Percentiles rank a stretch among this genome's conserved stretches.
phyloP scores from a whole-genome alignment of 2,113 vertebrate species.

The Paramisgurnus dabryanus region DNA sequence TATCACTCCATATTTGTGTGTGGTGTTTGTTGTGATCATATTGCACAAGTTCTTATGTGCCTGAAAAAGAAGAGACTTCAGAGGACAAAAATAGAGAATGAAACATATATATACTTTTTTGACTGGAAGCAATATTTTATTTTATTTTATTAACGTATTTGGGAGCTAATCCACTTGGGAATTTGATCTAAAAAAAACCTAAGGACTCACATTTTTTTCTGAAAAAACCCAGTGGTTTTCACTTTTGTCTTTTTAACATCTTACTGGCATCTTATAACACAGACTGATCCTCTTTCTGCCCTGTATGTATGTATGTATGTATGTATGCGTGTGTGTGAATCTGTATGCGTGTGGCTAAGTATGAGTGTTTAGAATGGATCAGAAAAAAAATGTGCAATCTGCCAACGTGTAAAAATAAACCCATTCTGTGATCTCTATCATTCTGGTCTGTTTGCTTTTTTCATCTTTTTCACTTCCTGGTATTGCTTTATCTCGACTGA shows the following conservation, averaged over 20 bases:
- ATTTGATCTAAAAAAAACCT: not conserved
- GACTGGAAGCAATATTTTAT: not conserved
- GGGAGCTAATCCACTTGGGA: not conserved
- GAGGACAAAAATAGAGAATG: not conserved
- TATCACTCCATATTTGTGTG: slow-evolving; percentile 33
- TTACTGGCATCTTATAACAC: slow-evolving; percentile 16
- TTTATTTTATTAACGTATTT: slow-evolving; percentile 5
- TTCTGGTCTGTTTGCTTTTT: slow-evolving; percentile 65
- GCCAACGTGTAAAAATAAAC: slow-evolving; percentile 65
- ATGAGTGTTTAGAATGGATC: slow-evolving; percentile 53
- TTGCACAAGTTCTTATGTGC: slow-evolving; percentile 68
- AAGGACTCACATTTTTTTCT: slow-evolving; percentile 2
- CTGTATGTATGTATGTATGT: slow-evolving; percentile 31
- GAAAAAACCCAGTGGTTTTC: too few species aligned
- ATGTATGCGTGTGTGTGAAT: slow-evolving; percentile 31
- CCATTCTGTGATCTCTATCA: slow-evolving; percentile 61
- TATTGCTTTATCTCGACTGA: not conserved
- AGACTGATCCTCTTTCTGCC: slow-evolving; percentile 4
- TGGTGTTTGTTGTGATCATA: slow-evolving; percentile 51
- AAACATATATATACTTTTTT: not conserved
- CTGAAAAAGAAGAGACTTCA: slow-evolving; percentile 54
- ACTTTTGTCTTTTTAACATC: slow-evolving; percentile 48
- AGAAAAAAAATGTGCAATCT: slow-evolving; percentile 59
- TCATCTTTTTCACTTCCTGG: slow-evolving; percentile 52
- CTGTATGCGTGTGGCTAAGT: slow-evolving; percentile 16